phyloP scores from a whole-genome alignment of 2,888 invertebrate species.

The Scaeva pyrastri region DNA sequence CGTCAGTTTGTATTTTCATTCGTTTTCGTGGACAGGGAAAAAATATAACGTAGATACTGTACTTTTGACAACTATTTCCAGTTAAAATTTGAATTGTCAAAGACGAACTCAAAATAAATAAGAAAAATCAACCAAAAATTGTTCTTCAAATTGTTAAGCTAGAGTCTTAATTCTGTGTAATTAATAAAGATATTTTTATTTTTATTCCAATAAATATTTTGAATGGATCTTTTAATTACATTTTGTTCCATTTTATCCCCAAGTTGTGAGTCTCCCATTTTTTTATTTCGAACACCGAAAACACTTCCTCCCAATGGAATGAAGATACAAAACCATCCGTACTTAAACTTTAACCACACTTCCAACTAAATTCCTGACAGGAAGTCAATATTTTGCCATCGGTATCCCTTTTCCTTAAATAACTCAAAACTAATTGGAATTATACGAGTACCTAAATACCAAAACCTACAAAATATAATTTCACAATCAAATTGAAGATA shows the following conservation, averaged over 20 bases:
- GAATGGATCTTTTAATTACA: background rate
- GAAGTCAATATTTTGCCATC: background rate
- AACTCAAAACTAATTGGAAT: conserved; percentile 21
- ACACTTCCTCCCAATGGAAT: background rate
- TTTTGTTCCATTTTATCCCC: background rate
- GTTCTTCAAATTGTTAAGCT: too few relatives aligned
- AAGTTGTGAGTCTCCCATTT: background rate
- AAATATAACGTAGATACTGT: too few relatives aligned
- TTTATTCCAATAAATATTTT: background rate
- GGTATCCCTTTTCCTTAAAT: too few relatives aligned
- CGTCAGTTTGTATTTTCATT: too few relatives aligned
- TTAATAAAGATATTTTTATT: background rate
- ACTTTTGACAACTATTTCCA: too few relatives aligned
- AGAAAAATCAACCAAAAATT: too few relatives aligned
- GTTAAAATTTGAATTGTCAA: too few relatives aligned
- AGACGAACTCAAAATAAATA: too few relatives aligned
- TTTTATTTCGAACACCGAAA: background rate
- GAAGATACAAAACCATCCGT: background rate
- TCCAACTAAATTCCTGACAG: background rate
- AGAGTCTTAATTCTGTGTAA: too few relatives aligned
- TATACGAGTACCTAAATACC: background rate
- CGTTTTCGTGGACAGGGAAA: too few relatives aligned
- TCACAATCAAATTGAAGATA: background rate
- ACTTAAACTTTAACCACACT: background rate
- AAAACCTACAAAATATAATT: background rate